Evolutionary conservation across 2,797 vertebrate species (phyloP), one percentile per base, ranked within the genome.

Genomic region (Serranus cabrilla): DNA sequence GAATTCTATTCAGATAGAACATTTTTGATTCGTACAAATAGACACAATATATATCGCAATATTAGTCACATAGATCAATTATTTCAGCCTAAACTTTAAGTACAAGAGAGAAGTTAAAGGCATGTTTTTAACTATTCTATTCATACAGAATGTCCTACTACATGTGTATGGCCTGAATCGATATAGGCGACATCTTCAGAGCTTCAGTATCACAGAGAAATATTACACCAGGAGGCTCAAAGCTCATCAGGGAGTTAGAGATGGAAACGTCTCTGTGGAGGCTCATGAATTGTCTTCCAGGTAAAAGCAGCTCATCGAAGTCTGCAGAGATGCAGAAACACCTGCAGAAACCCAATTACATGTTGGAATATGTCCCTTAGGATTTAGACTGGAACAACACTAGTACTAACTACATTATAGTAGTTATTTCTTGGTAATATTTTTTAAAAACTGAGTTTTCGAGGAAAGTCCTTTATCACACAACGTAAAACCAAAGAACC

Each of bases 141-240:
- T 72, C 5, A 0, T 27, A 73, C 47, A 49, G 63, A 43, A 14
- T 54, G 73, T 34, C n/a, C 57, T 2, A 52, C 50, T 45, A 47
- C 27, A 56, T n/a, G 31, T 4, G 37, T 31, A 39, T 16, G 14
- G 10, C 45, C 25, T 51, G 31, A 49, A 23, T 76, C 40, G 20
- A 86, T 51, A 74, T 27, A 55, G 40, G 61, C 16, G 11, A 74
- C 63, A 49, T 52, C 17, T 74, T 62, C 27, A 58, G 55, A 72
- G 73, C 74, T 77, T 59, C 61, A 67, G 16, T 72, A 52, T 84
- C 74, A 64, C 47, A 63, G 57, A 67, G 56, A 72, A 67, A 77
- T 67, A 62, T 73, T 66, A 71, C 55, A 70, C 57, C 23, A 11
- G 31, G 27, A 58, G 4, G 9, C 56, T 64, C 51, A 3, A n/a